These are phyloP conservation scores for Myotis vivesi DNA, from an alignment of 2,797 vertebrate genomes.

Conservation along the genomic window DNA sequence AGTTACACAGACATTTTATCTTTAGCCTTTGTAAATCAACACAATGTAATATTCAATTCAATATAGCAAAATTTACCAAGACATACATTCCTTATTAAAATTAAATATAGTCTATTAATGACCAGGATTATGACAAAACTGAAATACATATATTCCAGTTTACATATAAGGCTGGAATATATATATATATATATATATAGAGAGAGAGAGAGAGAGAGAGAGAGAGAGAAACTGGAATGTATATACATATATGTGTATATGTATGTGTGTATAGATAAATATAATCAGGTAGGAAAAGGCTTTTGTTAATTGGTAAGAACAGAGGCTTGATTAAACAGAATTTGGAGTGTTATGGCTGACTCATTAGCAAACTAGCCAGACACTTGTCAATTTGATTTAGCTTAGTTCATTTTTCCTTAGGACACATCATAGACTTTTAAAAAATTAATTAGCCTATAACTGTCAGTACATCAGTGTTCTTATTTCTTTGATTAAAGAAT, in stretches of 20 bases:
- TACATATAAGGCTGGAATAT: neutral
- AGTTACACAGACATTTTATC: slow-evolving; percentile 1
- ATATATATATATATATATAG: too few species aligned
- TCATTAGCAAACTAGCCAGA: neutral
- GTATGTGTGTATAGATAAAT: neutral
- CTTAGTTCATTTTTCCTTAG: neutral
- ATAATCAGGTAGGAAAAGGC: neutral
- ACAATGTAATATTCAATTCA: slow-evolving; percentile 28
- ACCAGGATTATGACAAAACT: neutral
- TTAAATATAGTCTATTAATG: neutral
- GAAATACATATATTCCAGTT: neutral
- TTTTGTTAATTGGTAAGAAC: neutral
- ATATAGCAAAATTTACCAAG: slow-evolving; percentile 1
- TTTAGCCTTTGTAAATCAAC: slow-evolving; percentile 48
- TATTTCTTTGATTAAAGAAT: slow-evolving; percentile 4
- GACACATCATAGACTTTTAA: neutral
- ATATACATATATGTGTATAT: too few species aligned
- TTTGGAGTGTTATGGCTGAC: neutral
- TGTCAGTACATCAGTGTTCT: neutral
- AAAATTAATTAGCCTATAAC: slow-evolving; percentile 8
- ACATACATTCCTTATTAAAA: neutral
- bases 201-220: neutral
- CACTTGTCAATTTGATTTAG: slow-evolving; percentile 37
- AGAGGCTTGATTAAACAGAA: neutral
- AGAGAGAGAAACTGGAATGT: neutral